Evolutionary conservation across 2,113 vertebrate genomes (phyloP), one percentile per base, ranked within the genome.

Genomic region (Fregetta grallaria): DNA sequence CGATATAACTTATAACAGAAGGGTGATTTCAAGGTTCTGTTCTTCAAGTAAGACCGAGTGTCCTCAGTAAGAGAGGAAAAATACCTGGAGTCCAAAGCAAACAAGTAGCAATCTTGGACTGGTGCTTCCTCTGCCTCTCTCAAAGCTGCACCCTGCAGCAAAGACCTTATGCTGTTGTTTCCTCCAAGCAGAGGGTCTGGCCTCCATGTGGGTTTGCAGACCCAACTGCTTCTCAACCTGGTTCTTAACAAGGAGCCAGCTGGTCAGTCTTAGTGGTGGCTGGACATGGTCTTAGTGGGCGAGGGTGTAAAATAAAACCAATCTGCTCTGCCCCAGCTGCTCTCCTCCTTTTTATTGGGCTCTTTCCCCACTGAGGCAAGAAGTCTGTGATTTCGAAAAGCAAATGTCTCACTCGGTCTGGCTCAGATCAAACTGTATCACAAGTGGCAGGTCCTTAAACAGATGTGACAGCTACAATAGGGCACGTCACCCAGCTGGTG

Each of bases 381-480:
- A 91, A 49, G 50, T 42, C 45, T 71, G 61, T 42, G 17, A 8
- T 83, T 89, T 94, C 83, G 18, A 47, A 58, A 59, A 95, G 63
- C 50, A 67, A 86, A 90, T 6, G 17, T 32, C 65, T 97, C 75
- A 27, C 79, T 96, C 18, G 18, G 38, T 85, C 87, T 84, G 80
- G 74, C 70, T 88, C 3, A 7, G 95, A 88, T 77, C 56, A 92
- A 93, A 88, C 91, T 55, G 87, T 61, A 13, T 90, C 75, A 86
- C 86, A 88, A 95, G 95, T 80, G 96, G 73, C 67, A 49, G 91
- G 80, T 96, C 95, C 88, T 96, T 30, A 67, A 93, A 97, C 86
- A 94, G 94, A 92, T 94, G 77, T 97, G 97, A 97, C 91, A 95
- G 88, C 86, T 96, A 63, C 76, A 73, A 30, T 73, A 44, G 67